Evolutionary conservation across 2,888 invertebrate genomes (phyloP), one percentile per base, ranked within the genome.

Genomic region (Orthosia cruda): DNA sequence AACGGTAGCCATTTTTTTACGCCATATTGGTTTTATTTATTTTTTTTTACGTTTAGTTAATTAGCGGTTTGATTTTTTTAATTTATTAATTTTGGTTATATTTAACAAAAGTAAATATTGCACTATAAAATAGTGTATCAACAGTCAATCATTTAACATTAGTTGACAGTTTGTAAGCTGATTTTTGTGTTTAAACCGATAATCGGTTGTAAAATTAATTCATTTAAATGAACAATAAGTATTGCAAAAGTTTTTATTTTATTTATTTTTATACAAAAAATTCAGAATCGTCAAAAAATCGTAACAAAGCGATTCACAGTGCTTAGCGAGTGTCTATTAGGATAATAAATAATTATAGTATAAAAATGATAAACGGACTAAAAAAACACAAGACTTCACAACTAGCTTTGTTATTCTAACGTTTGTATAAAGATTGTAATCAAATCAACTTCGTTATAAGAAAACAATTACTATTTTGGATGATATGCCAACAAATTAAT

Each of bases 271-370:
- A 5, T 20, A 70, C 11, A 47, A 59, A 68, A 75, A 49, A 20
- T 52, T 32, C n/a, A 2, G 23, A 49, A 66, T 26, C 26, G 5
- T 26, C 32, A 71, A 67, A 71, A 20, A 50, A 32, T 4, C 49
- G 5, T 57, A 81, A 85, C 55, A 69, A 87, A 87, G 87, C 87
- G 59, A 52, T 55, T 65, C 18, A 71, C 20, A 71, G 87, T 87
- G 87, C 87, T 76, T 50, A 79, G 84, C 86, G 66, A 73, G 86
- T 86, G 78, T 64, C 15, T 76, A 68, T 57, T 49, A 45, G 12
- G 11, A 59, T 80, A 72, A 49, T 70, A 66, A 74, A 73, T 72
- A 54, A 67, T 52, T 47, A 52, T 59, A 68, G 9, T 72, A 15
- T 45, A 74, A 64, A 61, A 75, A 64, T n/a, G 1, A 54, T 67